phyloP scores from a whole-genome alignment of 2,888 invertebrate genomes.

The Dysmachus trigonus region DNA sequence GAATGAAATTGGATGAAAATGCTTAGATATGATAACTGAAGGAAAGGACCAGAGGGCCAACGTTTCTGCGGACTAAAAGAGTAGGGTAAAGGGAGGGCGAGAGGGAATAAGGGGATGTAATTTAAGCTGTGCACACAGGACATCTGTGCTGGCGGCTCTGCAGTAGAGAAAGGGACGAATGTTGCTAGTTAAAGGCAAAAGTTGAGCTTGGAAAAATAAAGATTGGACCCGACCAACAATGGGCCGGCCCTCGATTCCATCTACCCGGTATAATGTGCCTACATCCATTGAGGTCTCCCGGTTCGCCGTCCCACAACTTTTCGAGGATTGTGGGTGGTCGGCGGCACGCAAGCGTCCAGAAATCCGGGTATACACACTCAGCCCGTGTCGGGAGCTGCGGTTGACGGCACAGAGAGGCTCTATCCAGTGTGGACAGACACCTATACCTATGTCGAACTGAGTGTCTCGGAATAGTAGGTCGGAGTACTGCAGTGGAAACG shows the following conservation, averaged over 20 bases:
- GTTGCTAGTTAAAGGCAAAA: background rate
- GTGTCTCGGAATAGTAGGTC: conserved; percentile 25
- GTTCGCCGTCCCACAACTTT: conserved; percentile 36
- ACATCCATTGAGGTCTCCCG: background rate
- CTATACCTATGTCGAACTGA: background rate
- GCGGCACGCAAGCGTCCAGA: conserved; percentile 45
- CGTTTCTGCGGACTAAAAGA: background rate
- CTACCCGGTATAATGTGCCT: background rate
- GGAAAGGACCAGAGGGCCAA: background rate
- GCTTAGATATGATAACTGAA: background rate
- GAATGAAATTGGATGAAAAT: background rate
- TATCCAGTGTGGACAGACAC: background rate
- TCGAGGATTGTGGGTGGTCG: conserved; percentile 46
- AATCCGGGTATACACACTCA: background rate
- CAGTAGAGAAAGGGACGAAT: background rate
- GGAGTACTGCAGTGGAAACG: conserved; percentile 45
- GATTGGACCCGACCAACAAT: background rate
- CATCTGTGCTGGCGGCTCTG: background rate
- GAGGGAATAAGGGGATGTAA: background rate
- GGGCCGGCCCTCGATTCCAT: background rate
- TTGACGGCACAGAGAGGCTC: background rate
- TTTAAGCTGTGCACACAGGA: background rate
- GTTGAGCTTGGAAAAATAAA: background rate
- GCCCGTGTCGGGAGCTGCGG: background rate
- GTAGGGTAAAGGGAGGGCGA: too few relatives aligned